Evolutionary conservation across 2,113 vertebrate genomes (phyloP).

Genomic region (Dissostichus mawsoni): DNA sequence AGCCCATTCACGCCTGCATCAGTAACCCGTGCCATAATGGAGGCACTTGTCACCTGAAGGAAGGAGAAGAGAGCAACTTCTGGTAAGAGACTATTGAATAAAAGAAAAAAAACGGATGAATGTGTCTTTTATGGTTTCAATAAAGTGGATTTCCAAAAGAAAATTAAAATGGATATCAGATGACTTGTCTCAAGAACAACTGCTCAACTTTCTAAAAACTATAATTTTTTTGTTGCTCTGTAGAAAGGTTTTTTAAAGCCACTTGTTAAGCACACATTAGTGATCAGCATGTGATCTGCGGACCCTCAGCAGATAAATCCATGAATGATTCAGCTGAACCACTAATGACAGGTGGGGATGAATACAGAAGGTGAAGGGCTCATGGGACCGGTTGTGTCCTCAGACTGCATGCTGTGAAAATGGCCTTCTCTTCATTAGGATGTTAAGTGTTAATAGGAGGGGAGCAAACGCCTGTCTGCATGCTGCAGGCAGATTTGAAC

Average conservation of each 20-base stretch:
- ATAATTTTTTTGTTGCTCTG: neutral
- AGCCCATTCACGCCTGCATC: conserved; percentile 95
- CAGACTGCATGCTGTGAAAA: conserved; percentile 29
- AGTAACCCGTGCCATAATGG: conserved; percentile 93
- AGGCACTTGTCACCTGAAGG: conserved; percentile 95
- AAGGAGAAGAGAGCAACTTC: conserved; percentile 93
- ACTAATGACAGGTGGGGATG: conserved; percentile 39
- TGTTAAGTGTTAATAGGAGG: conserved; percentile 51
- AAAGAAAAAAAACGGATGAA: no score
- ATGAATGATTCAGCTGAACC: conserved; percentile 9
- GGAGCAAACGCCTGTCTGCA: conserved; percentile 25
- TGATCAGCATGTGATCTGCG: neutral
- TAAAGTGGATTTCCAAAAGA: no score
- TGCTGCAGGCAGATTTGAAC: conserved; percentile 20
- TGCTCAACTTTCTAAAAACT: neutral
- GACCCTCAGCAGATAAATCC: conserved; percentile 16
- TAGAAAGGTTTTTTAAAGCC: no score
- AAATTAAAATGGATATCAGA: neutral
- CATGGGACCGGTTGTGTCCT: conserved; percentile 32
- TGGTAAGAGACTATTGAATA: conserved; percentile 85
- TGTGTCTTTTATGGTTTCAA: no score
- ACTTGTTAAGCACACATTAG: no score
- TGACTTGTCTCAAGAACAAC: neutral
- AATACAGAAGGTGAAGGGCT: conserved; percentile 33
- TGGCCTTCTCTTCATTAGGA: conserved; percentile 50